A percentile compares a stretch with the other conserved stretches of the same genome.
Conservation (phyloP, 2,113 vertebrate species). For the Austrofundulus limnaeus region DNA sequence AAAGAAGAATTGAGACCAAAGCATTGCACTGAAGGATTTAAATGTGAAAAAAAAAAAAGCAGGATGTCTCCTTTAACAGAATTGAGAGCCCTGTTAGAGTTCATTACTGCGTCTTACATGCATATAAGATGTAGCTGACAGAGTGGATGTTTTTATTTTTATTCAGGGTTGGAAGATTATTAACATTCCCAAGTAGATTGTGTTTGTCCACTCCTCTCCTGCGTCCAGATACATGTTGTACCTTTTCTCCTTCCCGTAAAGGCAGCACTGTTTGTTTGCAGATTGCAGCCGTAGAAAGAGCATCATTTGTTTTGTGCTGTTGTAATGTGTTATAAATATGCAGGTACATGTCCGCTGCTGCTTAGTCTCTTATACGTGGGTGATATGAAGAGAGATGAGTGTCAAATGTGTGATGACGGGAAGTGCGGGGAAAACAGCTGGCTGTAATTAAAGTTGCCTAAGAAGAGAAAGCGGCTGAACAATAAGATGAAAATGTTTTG, state of each 20-base stretch:
- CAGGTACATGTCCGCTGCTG: slow-evolving; percentile 54
- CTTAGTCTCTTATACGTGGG: not conserved
- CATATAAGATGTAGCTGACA: slow-evolving; percentile 22
- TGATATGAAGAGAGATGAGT: slow-evolving; percentile 27
- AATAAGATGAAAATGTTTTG: slow-evolving; percentile 8
- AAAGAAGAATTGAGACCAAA: no score
- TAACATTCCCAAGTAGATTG: slow-evolving; percentile 35
- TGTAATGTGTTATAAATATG: slow-evolving; percentile 73
- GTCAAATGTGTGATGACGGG: slow-evolving; percentile 28
- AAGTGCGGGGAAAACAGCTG: slow-evolving; percentile 31
- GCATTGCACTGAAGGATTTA: no score
- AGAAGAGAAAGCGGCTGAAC: slow-evolving; percentile 16
- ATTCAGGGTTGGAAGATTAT: slow-evolving; percentile 8
- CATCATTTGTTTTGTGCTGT: slow-evolving; percentile 32
- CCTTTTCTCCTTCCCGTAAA: slow-evolving; percentile 16
- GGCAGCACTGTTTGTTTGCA: slow-evolving; percentile 16
- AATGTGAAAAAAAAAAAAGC: no score
- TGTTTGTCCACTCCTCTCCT: slow-evolving; percentile 35
- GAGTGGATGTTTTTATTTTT: slow-evolving; percentile 1
- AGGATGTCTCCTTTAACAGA: no score
- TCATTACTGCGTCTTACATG: slow-evolving; percentile 10
- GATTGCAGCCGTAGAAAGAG: slow-evolving; percentile 44
- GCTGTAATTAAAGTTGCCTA: slow-evolving; percentile 33
- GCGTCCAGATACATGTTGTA: slow-evolving; percentile 7
- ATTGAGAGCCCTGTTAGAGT: not conserved